These are phyloP conservation scores for Calyptomena viridis DNA, from an alignment of 2,113 vertebrate genomes.

Conservation along the genomic window DNA sequence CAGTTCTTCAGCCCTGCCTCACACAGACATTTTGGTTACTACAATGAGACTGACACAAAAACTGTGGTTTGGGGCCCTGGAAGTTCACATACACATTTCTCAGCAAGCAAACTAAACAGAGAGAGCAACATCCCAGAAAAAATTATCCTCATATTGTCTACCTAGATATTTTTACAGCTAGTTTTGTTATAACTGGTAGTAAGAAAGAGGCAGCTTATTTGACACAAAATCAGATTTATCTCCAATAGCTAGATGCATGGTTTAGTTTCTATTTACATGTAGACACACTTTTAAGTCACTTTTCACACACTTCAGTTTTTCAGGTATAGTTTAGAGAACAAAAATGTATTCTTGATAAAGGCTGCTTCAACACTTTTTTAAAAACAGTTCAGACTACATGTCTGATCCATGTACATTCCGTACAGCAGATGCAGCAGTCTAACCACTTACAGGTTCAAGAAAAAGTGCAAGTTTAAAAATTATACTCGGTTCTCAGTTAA, in stretches of 20 bases:
- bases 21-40: rapidly evolving
- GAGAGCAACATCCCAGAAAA: background rate
- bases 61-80: background rate
- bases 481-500: background rate
- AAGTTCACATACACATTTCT: background rate
- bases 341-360: background rate
- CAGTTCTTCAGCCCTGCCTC: background rate
- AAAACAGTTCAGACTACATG: background rate
- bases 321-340: background rate
- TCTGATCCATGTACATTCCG: rapidly evolving
- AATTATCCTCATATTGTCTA: background rate
- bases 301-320: background rate
- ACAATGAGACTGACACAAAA: background rate
- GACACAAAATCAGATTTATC: background rate
- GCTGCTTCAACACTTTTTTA: background rate
- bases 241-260: background rate
- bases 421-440: background rate
- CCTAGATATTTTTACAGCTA: background rate
- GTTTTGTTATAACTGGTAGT: background rate
- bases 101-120: background rate
- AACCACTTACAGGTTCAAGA: background rate
- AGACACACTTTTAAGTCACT: background rate
- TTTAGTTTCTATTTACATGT: background rate
- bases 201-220: background rate
- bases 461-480: background rate